Conservation (phyloP, 2,888 invertebrate genomes). For the Hypomecis punctinalis region DNA sequence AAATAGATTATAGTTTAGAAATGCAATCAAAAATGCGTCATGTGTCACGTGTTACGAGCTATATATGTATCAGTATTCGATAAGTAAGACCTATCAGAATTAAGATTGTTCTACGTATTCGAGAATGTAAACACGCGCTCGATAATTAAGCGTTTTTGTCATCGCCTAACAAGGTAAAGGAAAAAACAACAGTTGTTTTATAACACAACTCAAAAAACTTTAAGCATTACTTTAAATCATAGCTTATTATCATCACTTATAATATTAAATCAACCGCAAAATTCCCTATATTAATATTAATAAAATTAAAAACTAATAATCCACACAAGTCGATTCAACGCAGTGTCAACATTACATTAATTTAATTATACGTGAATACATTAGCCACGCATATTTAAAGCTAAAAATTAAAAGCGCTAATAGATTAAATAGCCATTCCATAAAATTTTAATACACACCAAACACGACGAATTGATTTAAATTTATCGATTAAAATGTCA, state of each 20-base stretch:
- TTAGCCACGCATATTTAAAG: conserved; percentile 11
- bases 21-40: no score
- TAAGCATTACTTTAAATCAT: not conserved
- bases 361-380: conserved; percentile 12
- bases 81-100: no score
- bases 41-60: no score
- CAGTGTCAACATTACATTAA: conserved; percentile 17
- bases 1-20: no score
- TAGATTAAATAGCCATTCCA: conserved; percentile 15
- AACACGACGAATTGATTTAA: conserved; percentile 8
- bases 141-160: no score
- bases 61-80: no score
- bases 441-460: conserved; percentile 16
- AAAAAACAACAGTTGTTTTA: not conserved
- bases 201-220: not conserved
- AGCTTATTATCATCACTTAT: not conserved
- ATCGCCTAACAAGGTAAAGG: not conserved
- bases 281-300: conserved; percentile 2
- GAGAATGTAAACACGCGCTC: no score
- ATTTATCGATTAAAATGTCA: conserved; percentile 8
- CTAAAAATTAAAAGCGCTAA: conserved; percentile 17
- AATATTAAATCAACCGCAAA: conserved; percentile 9
- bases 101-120: no score
- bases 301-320: conserved; percentile 12
- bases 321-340: conserved; percentile 2